These are phyloP conservation scores for Pitangus sulphuratus DNA, from an alignment of 2,797 vertebrate species.

Conservation along the genomic window DNA sequence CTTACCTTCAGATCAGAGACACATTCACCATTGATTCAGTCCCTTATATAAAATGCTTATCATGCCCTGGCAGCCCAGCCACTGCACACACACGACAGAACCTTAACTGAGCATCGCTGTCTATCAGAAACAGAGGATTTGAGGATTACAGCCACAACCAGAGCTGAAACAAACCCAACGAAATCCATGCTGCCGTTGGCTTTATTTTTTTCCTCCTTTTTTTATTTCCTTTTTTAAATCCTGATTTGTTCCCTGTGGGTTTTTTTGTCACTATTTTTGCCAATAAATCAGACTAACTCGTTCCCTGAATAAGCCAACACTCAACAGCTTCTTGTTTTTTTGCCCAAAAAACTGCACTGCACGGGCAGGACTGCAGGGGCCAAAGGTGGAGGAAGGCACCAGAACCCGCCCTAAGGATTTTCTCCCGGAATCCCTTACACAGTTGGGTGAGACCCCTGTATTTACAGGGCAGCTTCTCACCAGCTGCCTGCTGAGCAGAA, in stretches of 20 bases:
- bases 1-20: background rate
- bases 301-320: no score
- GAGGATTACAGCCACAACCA: background rate
- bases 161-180: background rate
- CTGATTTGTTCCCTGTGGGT: fast-evolving
- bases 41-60: background rate
- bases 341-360: no score
- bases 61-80: background rate
- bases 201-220: background rate
- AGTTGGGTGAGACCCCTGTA: fast-evolving
- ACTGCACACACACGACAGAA: background rate
- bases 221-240: background rate
- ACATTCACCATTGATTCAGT: background rate
- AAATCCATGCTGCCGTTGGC: background rate
- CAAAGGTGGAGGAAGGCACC: background rate
- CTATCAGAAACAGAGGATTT: background rate
- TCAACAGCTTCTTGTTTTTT: no score
- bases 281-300: no score
- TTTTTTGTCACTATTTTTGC: background rate
- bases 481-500: background rate
- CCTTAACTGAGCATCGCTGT: background rate
- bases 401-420: background rate
- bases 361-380: background rate
- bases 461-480: background rate
- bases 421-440: fast-evolving